Evolutionary conservation across 2,113 vertebrate species (phyloP).

Genomic region (Stictonetta naevosa): DNA sequence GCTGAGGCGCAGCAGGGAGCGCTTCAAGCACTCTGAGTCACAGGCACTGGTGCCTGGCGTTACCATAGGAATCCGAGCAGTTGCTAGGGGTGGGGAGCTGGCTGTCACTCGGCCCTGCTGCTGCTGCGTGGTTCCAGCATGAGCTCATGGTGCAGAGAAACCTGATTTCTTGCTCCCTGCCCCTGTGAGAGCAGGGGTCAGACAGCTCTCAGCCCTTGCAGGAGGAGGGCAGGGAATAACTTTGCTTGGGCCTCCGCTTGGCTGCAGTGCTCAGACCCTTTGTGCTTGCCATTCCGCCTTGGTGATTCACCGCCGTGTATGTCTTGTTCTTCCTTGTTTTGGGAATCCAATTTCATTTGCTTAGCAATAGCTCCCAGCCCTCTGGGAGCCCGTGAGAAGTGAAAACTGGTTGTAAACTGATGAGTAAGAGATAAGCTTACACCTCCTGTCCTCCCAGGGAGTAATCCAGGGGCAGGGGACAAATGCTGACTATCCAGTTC

Average conservation of each 20-base stretch:
- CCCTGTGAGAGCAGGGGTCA: neutral
- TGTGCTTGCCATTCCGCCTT: slow-evolving; percentile 2
- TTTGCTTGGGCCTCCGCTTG: neutral
- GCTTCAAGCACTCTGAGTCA: slow-evolving; percentile 47
- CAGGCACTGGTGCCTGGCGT: neutral
- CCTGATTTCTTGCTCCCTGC: neutral
- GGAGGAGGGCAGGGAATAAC: neutral
- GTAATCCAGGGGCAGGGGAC: neutral
- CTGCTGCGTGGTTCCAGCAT: slow-evolving; percentile 36
- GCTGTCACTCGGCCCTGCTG: slow-evolving; percentile 21
- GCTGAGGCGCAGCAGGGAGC: neutral
- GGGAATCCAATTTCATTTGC: neutral
- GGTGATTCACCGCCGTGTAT: slow-evolving; percentile 11
- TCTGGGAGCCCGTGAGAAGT: neutral
- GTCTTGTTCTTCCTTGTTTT: neutral
- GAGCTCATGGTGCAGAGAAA: neutral
- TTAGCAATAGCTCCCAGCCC: neutral
- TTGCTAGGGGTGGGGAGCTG: slow-evolving; percentile 55
- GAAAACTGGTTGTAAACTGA: neutral
- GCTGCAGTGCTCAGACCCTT: neutral
- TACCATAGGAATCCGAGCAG: slow-evolving; percentile 59
- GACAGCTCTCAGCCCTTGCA: neutral
- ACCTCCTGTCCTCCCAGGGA: no score
- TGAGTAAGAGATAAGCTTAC: neutral
- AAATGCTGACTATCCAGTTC: neutral